Conservation (phyloP, 2,113 vertebrate species). For the Sebastes schlegelii region DNA sequence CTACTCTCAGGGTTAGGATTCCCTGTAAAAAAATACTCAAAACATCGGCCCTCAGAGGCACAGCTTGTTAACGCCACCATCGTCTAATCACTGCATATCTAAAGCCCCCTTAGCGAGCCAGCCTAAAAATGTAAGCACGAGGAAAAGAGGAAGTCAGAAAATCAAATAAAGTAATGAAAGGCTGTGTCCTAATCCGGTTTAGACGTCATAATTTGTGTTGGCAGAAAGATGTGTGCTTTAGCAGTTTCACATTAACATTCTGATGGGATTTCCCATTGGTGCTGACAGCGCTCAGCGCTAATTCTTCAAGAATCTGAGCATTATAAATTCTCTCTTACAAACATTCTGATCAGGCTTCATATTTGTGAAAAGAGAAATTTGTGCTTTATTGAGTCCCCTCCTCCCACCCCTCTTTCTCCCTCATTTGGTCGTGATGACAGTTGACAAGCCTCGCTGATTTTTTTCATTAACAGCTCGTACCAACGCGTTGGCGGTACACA, state of each 20-base stretch:
- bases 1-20: background rate
- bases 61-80: constrained; percentile 4
- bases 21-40: constrained; percentile 24
- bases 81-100: constrained; percentile 18
- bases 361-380: constrained; percentile 49
- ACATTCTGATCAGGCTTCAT: constrained; percentile 58
- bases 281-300: constrained; percentile 40
- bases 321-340: constrained; percentile 2
- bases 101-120: constrained; percentile 15
- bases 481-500: constrained; percentile 48
- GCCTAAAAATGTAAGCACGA: constrained; percentile 15
- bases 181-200: constrained; percentile 59
- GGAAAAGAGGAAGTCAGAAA: constrained; percentile 37
- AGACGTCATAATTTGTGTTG: constrained; percentile 63
- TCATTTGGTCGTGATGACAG: constrained; percentile 73
- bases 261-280: constrained; percentile 58
- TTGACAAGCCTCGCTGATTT: constrained; percentile 72
- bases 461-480: constrained; percentile 76
- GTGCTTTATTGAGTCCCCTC: constrained; percentile 61
- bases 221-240: constrained; percentile 51
- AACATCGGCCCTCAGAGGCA: background rate
- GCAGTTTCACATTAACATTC: constrained; percentile 48
- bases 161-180: constrained; percentile 60
- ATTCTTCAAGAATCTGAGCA: constrained; percentile 16
- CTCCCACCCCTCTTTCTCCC: constrained; percentile 42